Evolutionary conservation across 2,797 vertebrate genomes (phyloP), one percentile per base, ranked within the genome.

Genomic region (Rachycentron canadum): DNA sequence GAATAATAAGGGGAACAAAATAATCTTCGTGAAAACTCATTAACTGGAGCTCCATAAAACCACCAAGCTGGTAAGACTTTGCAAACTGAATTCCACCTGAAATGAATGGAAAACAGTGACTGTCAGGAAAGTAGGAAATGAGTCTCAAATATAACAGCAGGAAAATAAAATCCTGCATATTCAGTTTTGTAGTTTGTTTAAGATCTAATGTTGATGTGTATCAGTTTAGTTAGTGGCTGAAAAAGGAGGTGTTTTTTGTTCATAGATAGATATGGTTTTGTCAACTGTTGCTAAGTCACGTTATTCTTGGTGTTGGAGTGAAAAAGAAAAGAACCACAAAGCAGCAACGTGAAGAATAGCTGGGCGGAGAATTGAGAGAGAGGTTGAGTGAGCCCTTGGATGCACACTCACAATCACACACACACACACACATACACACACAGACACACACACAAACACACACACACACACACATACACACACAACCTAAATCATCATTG

Each of bases 401-500:
- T 2, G 38, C 38, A 40, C 38, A 81, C 82, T 30, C 79, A 62
- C 62, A 71, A 8, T 52, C 66, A 55, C 63, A 79, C 47, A 62
- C 59, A 60, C 64, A 53, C 45, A 62, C 60, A 66, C 56, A 57
- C 62, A 65, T 63, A 79, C 83, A 34, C 79, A 62, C 61, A 71
- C 11, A 56, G 61, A 55, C 63, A 79, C 52, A 61, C 59, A 63
- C 64, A 53, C 45, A 62, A 56, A 66, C 56, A 57, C 62, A 65
- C 66, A 79, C 84, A 78, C 69, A 69, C 70, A 80, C 73, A 75
- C 63, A 82, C 70, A 73, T 25, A 70, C 68, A 82, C 65, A 87
- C 52, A 77, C 25, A 90, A 82, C 62, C 79, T 88, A 95, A 96
- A 96, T 96, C 96, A 95, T 95, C 96, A 96, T 95, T 91, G 92